Evolutionary conservation across 2,888 invertebrate genomes (phyloP), one percentile per base, ranked within the genome.

Genomic region (Aporophyla lueneburgensis): DNA sequence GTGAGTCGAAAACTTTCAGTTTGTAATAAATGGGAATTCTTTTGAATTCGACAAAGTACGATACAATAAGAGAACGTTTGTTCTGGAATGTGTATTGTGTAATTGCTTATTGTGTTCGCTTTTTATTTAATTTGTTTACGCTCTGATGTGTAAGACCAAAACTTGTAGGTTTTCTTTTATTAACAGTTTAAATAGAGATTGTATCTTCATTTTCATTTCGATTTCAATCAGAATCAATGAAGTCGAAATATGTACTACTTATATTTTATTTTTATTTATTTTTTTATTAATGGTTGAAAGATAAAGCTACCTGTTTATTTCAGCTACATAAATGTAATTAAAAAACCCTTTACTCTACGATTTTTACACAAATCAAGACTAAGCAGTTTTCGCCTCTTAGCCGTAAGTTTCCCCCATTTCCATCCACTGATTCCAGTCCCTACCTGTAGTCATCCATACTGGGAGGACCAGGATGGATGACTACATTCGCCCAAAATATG

Each of bases 121-220:
- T 67, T 81, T 53, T 58, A 80, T 80, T 56, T 54, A 9, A 53
- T 67, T 76, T 61, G 14, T 67, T 59, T 54, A 21, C 19, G 5
- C 19, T 56, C 9, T 27, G n/a, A 1, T 40, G 16, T 49, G 21
- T 27, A 9, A 7, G n/a, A 16, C 5, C 16, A 19, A 27, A 27
- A 16, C 16, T 24, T 27, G 24, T 27, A 27, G 9, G 19, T 58
- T 9, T 27, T 4, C 7, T 24, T 58, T 56, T 56, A 10, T 24
- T 14, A 16, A 56, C 6, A 24, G 56, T 14, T 56, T 56, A 16
- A 6, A 24, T 16, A 27, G 24, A 24, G 27, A 27, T 58, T 58
- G 58, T 58, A 58, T 58, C 3, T 24, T 56, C 6, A 14, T 56
- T 2, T 10, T 16, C 16, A 58, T 58, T 7, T 58, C 58, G 58